Evolutionary conservation across 1,140 invertebrate species (phyloP).

Genomic region (Pseudomyrmex gracilis): DNA sequence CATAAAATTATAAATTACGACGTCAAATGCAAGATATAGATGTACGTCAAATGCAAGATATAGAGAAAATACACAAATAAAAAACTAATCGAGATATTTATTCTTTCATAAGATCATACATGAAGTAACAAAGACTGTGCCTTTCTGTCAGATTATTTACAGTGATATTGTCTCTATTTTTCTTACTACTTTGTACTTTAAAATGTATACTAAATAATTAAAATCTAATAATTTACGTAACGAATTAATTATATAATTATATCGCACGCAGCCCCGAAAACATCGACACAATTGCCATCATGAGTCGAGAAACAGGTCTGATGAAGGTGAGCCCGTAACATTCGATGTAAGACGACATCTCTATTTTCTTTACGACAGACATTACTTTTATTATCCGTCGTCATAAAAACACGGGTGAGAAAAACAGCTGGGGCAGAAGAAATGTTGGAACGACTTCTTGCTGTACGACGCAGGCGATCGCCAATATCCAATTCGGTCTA

Average conservation of each 20-base stretch:
- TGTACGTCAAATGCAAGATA: background rate
- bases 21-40: background rate
- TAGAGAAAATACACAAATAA: background rate
- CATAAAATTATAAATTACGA: background rate
- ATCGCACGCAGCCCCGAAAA: conserved; percentile 61
- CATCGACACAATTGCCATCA: conserved; percentile 71
- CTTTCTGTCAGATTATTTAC: background rate
- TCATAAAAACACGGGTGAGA: conserved; percentile 62
- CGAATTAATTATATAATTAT: background rate
- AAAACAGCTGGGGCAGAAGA: conserved; percentile 45
- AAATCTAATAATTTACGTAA: conserved; percentile 31
- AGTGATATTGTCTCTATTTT: too few species aligned
- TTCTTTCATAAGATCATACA: too few species aligned
- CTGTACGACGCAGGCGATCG: background rate
- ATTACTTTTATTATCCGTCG: conserved; percentile 79
- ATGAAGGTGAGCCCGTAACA: conserved; percentile 58
- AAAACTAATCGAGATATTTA: background rate
- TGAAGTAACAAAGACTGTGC: too few species aligned
- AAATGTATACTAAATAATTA: background rate
- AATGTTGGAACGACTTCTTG: conserved; percentile 31
- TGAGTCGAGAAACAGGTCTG: conserved; percentile 45
- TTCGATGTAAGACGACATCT: conserved; percentile 66
- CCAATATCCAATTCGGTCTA: conserved; percentile 4
- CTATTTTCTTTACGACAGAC: conserved; percentile 75
- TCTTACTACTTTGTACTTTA: too few species aligned